phyloP scores from a whole-genome alignment of 1,140 invertebrate species.

The Nebria ingens region DNA sequence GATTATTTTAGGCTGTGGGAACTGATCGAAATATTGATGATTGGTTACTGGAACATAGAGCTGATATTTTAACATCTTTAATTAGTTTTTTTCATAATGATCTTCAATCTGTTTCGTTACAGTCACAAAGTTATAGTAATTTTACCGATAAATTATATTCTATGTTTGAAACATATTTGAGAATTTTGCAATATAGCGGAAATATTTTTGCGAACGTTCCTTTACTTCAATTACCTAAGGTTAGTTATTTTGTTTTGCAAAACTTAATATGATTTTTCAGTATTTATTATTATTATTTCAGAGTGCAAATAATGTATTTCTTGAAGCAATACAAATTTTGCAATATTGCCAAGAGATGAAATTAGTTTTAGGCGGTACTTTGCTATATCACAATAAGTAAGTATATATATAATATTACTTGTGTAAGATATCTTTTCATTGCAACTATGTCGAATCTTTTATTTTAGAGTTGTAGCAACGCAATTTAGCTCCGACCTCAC shows the following conservation, averaged over 20 bases:
- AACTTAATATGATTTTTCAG: constrained; percentile 7
- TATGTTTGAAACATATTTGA: constrained; percentile 75
- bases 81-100: constrained; percentile 70
- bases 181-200: constrained; percentile 63
- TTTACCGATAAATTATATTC: constrained; percentile 67
- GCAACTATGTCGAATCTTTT: no score
- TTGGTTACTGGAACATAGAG: constrained; percentile 63
- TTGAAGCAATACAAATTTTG: constrained; percentile 70
- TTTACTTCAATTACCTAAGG: constrained; percentile 66
- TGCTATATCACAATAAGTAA: constrained; percentile 64
- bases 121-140: constrained; percentile 47
- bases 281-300: constrained; percentile 33
- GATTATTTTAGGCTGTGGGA: constrained; percentile 55
- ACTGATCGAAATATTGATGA: constrained; percentile 76
- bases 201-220: constrained; percentile 70
- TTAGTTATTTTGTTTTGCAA: constrained; percentile 30
- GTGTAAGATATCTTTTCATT: no score
- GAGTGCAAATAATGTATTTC: constrained; percentile 69
- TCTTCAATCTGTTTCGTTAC: constrained; percentile 52
- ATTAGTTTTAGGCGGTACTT: constrained; percentile 62
- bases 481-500: constrained; percentile 62
- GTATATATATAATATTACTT: no score
- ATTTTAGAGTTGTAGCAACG: constrained; percentile 63
- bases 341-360: constrained; percentile 62
- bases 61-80: constrained; percentile 57